Evolutionary conservation across 1,140 invertebrate genomes (phyloP).

Genomic region (Cryptotermes secundus): DNA sequence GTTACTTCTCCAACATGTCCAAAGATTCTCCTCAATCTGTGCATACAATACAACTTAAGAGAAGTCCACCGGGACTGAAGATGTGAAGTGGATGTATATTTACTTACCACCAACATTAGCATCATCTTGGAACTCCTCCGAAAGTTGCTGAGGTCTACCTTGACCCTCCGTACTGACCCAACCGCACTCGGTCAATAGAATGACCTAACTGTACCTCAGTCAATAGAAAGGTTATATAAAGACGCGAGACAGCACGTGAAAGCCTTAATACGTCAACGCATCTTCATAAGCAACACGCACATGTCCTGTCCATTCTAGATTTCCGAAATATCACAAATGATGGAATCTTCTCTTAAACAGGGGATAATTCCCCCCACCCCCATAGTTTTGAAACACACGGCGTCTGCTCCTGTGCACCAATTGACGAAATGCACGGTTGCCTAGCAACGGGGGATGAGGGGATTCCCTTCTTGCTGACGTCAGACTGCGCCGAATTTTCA

Average conservation of each 20-base stretch:
- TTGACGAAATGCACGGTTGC: constrained; percentile 14
- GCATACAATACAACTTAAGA: no score
- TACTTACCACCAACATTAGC: constrained; percentile 8
- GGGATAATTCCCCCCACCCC: background rate
- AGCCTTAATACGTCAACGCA: background rate
- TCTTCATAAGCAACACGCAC: background rate
- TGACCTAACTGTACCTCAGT: background rate
- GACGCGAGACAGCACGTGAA: background rate
- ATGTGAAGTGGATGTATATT: background rate
- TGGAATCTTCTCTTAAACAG: background rate
- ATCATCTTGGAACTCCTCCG: background rate
- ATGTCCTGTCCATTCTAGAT: background rate
- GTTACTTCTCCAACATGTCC: no score
- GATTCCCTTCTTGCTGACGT: constrained; percentile 13
- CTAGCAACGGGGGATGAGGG: background rate
- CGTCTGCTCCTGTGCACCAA: background rate
- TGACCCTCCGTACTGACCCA: background rate
- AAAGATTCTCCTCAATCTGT: no score
- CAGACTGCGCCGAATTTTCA: constrained; percentile 10
- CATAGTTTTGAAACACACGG: background rate
- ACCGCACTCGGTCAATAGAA: no score
- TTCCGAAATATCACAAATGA: background rate
- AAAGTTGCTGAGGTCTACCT: background rate
- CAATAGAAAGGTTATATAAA: background rate
- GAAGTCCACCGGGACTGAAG: background rate